Evolutionary conservation across 1,140 invertebrate genomes (phyloP), one percentile per base, ranked within the genome.

Genomic region (Pollicipes pollicipes): DNA sequence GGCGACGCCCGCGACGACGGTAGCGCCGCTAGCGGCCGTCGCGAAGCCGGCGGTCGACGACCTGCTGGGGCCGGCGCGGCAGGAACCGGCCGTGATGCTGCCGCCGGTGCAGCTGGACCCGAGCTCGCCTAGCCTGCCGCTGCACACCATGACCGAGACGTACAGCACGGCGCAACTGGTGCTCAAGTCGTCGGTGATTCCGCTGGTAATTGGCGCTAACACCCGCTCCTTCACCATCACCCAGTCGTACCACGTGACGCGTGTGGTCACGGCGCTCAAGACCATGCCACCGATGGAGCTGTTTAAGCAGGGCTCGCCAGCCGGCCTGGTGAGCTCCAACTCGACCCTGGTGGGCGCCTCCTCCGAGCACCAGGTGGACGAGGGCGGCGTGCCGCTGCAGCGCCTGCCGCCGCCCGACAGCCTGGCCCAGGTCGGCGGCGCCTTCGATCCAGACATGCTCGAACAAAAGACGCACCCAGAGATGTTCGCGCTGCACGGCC

Each of bases 131-230:
- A 73, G 71, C 0, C 73, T 71, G 29, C 88, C 89, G 0, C 78
- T 94, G 69, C 89, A 93, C 81, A 94, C 90, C 0, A 81, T 91
- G n/a, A 93, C 89, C 0, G 90, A 94, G 80, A 91, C 90, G 0
- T 93, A 92, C 80, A 92, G 90, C 72, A 92, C 91, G 8, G 92
- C 90, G 0, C 89, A 93, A 79, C 85, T 87, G 0, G 85, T 93
- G 80, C 79, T 92, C 1, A 93, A 93, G 77, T 93, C 91, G 0
- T 90, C 93, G 75, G 85, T 95, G 70, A 79, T 95, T 68, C 91
- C 91, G 0, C 85, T 93, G 0, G 81, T 93, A 21, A 83, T 83
- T 17, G 74, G 73, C 68, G 85, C 86, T 30, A 84, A 83, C 16
- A 80, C 80, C 16, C 75, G 75, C 10, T 72, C 75, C 68, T 82